Conservation (phyloP, 2,113 vertebrate species). For the Mustela nigripes region DNA sequence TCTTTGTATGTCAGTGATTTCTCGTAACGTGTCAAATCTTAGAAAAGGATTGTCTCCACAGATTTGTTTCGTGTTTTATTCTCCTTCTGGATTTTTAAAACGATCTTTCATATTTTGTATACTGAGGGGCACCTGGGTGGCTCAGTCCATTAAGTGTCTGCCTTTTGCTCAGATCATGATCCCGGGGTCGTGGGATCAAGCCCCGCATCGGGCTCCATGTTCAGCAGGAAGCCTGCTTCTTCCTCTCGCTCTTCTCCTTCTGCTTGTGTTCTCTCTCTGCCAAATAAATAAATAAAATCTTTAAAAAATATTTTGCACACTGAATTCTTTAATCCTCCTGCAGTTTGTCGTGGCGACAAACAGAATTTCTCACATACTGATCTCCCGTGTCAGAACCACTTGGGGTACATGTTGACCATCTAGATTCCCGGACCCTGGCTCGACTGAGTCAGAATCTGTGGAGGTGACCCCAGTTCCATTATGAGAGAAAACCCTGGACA, state of each 20-base stretch:
- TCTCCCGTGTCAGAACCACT: not conserved
- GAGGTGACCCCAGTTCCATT: not conserved
- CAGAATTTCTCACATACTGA: not conserved
- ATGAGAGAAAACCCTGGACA: not conserved
- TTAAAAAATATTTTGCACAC: not conserved
- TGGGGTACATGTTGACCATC: not conserved
- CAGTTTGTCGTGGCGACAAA: not conserved
- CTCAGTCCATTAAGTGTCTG: not conserved
- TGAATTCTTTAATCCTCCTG: not conserved
- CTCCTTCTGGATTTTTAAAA: not conserved
- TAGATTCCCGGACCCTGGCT: not conserved
- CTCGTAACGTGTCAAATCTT: not conserved
- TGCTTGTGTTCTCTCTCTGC: not conserved
- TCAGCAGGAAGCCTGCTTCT: not conserved
- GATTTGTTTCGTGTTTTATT: not conserved
- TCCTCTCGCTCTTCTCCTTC: not conserved
- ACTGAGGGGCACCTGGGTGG: not conserved
- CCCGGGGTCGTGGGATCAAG: not conserved
- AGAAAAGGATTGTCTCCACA: not conserved
- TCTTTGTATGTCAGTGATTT: slow-evolving; percentile 5
- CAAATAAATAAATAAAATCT: not conserved
- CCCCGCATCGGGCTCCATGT: too few species aligned
- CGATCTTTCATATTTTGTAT: not conserved
- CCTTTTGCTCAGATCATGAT: not conserved
- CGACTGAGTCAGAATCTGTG: not conserved